A percentile compares a stretch with the other conserved stretches of the same genome.
Conservation (phyloP, 2,888 invertebrate species). For the Byasa hedistus region DNA sequence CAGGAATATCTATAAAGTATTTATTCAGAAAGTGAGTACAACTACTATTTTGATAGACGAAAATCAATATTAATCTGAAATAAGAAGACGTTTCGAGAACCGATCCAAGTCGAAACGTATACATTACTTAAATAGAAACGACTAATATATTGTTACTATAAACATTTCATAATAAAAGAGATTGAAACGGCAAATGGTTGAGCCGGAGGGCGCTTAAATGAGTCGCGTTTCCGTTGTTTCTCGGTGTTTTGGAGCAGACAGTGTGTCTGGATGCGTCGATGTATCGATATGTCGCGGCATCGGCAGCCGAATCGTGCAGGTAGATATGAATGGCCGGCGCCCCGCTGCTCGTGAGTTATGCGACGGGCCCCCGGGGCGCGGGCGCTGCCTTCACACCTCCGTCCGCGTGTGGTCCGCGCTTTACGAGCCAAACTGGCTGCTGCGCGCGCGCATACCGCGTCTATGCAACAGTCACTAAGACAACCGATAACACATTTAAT, state of each 20-base stretch:
- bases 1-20: no score
- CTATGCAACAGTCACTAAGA: constrained; percentile 39
- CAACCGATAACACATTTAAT: background rate
- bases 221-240: constrained; percentile 36
- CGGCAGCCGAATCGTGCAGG: constrained; percentile 52
- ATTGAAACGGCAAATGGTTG: constrained; percentile 11
- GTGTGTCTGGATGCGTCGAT: constrained; percentile 64
- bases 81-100: constrained; percentile 7
- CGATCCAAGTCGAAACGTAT: constrained; percentile 10
- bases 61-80: background rate
- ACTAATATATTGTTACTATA: constrained; percentile 15
- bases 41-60: background rate
- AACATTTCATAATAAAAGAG: constrained; percentile 12
- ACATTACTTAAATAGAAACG: constrained; percentile 11
- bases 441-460: constrained; percentile 51
- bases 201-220: constrained; percentile 36
- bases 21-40: no score
- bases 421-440: constrained; percentile 68
- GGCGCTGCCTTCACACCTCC: constrained; percentile 77
- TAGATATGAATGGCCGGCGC: constrained; percentile 76
- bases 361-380: constrained; percentile 70
- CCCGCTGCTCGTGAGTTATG: constrained; percentile 78
- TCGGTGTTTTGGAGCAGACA: constrained; percentile 49
- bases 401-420: constrained; percentile 78
- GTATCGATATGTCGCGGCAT: constrained; percentile 40